Evolutionary conservation across 1,140 invertebrate species (phyloP).

Genomic region (Littorina saxatilis): DNA sequence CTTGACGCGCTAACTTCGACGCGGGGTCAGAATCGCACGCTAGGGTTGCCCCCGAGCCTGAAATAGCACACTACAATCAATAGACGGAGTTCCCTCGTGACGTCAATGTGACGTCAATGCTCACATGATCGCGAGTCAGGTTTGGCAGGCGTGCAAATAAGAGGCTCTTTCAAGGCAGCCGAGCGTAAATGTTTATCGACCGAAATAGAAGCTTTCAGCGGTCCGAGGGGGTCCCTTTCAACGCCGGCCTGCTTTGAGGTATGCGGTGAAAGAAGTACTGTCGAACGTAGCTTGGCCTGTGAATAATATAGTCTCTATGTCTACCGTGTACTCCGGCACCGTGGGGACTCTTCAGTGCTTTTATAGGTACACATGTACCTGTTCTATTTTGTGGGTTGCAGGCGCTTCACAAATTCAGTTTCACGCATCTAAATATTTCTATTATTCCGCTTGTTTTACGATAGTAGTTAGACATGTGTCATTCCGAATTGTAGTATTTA

Average conservation of each 20-base stretch:
- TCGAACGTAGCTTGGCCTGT: not conserved
- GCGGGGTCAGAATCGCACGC: not conserved
- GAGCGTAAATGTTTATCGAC: constrained; percentile 23
- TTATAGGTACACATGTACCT: not conserved
- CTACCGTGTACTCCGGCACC: not conserved
- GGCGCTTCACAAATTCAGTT: too few relatives aligned
- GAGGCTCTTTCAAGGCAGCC: constrained; percentile 27
- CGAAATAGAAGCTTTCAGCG: constrained; percentile 1
- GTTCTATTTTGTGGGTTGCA: not conserved
- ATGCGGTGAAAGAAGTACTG: too few relatives aligned
- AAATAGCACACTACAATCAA: constrained; percentile 17
- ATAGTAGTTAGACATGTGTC: too few relatives aligned
- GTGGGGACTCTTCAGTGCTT: not conserved
- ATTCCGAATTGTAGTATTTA: too few relatives aligned
- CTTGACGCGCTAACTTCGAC: not conserved
- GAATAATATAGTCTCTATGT: not conserved
- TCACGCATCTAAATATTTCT: too few relatives aligned
- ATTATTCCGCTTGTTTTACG: too few relatives aligned
- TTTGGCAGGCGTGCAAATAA: constrained; percentile 9
- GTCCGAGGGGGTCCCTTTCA: not conserved
- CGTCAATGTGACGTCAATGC: constrained; percentile 34
- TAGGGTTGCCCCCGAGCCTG: not conserved
- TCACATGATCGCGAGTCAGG: constrained; percentile 26
- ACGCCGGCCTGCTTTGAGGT: too few relatives aligned
- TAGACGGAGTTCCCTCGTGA: constrained; percentile 25